Conservation (phyloP, 2,113 vertebrate species). For the Aptenodytes patagonicus region DNA sequence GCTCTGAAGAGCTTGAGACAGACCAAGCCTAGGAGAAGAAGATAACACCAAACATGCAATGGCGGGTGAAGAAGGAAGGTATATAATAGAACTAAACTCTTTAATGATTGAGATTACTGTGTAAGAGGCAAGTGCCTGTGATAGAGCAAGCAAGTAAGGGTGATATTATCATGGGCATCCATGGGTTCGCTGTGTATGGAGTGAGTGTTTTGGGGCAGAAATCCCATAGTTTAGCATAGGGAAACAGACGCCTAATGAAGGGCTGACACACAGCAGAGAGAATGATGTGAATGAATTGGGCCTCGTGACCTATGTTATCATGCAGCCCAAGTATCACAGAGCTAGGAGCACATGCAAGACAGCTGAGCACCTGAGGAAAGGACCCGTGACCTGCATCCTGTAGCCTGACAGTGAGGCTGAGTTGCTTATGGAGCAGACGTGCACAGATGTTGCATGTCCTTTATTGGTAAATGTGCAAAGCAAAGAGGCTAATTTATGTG, state of each 20-base stretch:
- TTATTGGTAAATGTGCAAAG: not conserved
- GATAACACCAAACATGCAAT: not conserved
- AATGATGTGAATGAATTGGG: no score
- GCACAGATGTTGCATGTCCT: not conserved
- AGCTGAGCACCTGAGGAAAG: not conserved
- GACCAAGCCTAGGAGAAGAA: not conserved
- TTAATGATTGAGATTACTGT: not conserved
- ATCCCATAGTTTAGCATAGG: not conserved
- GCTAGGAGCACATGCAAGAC: not conserved
- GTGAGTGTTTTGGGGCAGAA: not conserved
- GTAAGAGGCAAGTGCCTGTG: not conserved
- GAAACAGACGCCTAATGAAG: not conserved
- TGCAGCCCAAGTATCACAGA: not conserved
- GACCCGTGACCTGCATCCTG: not conserved
- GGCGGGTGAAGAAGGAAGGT: not conserved
- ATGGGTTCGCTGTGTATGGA: not conserved
- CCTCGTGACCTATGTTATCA: accelerated
- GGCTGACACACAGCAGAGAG: not conserved
- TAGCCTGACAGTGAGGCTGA: not conserved
- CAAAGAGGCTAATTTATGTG: not conserved
- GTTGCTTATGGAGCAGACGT: not conserved
- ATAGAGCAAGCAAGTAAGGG: no score
- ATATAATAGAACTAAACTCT: not conserved
- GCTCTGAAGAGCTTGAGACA: not conserved
- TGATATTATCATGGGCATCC: not conserved